Percentiles rank a stretch among this genome's conserved stretches.
These are phyloP conservation scores for Cheilosia scutellata DNA, from an alignment of 2,888 invertebrate genomes.

Conservation along the genomic window DNA sequence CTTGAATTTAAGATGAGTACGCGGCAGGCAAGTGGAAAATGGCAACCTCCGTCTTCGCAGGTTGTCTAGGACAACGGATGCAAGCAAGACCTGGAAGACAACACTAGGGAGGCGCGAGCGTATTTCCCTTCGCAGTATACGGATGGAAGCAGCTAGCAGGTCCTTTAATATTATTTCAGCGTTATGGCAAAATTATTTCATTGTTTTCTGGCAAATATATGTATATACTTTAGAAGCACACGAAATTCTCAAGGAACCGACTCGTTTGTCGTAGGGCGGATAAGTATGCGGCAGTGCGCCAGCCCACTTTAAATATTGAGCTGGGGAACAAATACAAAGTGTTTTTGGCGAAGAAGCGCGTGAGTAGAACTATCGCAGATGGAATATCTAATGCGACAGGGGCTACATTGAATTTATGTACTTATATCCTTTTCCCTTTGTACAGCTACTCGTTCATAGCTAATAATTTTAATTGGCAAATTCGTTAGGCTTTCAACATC, in stretches of 20 bases:
- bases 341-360: not conserved
- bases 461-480: slow-evolving; percentile 9
- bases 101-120: slow-evolving; percentile 13
- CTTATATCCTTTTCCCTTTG: not conserved
- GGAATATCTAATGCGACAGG: slow-evolving; percentile 13
- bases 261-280: not conserved
- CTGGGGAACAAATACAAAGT: not conserved
- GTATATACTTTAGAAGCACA: not conserved
- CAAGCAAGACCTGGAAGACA: slow-evolving; percentile 25
- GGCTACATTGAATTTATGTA: not conserved
- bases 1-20: slow-evolving; percentile 62
- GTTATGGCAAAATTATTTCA: slow-evolving; percentile 63
- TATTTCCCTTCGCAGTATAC: slow-evolving; percentile 52
- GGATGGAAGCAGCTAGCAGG: slow-evolving; percentile 3
- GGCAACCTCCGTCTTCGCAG: not conserved
- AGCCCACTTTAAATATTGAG: slow-evolving; percentile 15
- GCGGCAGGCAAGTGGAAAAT: slow-evolving; percentile 24
- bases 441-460: not conserved
- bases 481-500: not conserved
- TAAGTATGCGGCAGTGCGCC: not conserved
- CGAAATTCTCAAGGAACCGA: too few species aligned
- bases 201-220: slow-evolving; percentile 35
- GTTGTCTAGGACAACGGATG: slow-evolving; percentile 18
- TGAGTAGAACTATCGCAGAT: slow-evolving; percentile 7
- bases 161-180: slow-evolving; percentile 64